Conservation (phyloP, 2,113 vertebrate species). For the Microcebus griseorufus region DNA sequence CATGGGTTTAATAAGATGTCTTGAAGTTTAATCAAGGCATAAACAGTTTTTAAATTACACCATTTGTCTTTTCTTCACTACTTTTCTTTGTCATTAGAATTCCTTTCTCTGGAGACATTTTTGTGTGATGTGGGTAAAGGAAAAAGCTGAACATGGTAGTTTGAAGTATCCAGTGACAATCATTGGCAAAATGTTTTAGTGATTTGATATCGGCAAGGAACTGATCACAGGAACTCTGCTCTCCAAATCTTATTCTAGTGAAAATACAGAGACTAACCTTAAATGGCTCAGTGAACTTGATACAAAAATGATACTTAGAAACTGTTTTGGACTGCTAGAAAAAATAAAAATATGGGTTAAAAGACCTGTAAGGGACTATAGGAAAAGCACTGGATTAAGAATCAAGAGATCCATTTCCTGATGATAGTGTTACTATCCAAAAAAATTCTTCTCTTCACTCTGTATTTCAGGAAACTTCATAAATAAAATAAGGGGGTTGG, state of each 20-base stretch:
- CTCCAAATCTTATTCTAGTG: not conserved
- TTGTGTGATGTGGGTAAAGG: not conserved
- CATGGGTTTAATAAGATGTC: not conserved
- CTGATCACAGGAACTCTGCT: not conserved
- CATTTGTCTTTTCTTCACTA: not conserved
- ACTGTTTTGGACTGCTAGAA: not conserved
- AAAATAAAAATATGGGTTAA: not conserved
- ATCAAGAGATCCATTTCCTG: not conserved
- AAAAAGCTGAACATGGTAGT: not conserved
- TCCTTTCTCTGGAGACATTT: not conserved
- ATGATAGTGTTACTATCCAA: not conserved
- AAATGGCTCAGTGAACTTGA: not conserved
- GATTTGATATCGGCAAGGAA: not conserved
- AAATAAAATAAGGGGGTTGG: not conserved
- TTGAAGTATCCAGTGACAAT: not conserved
- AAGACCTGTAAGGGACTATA: not conserved
- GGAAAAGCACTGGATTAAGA: not conserved
- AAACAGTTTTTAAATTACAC: not conserved
- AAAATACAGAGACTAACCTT: not conserved
- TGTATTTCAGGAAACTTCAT: not conserved
- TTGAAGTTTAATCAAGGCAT: not conserved
- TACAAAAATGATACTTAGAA: not conserved
- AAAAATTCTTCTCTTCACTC: not conserved
- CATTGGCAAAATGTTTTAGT: not conserved
- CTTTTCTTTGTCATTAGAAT: conserved; percentile 3